phyloP scores from a whole-genome alignment of 2,113 vertebrate species.

The Oreochromis aureus region DNA sequence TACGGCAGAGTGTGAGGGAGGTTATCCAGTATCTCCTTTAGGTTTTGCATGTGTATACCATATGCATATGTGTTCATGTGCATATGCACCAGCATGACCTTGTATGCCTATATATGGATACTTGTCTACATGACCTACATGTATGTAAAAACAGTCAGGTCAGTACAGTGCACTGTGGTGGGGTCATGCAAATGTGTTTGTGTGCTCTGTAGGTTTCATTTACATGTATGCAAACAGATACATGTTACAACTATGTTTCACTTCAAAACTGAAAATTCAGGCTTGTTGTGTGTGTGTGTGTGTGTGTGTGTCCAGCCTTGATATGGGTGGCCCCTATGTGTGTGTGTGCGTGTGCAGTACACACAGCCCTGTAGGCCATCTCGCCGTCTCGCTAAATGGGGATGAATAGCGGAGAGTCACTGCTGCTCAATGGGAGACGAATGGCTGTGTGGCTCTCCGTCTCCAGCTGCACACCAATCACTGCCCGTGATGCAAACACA shows the following conservation, averaged over 20 bases:
- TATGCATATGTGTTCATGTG: not conserved
- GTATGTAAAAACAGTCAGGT: not conserved
- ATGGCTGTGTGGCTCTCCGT: conserved; percentile 29
- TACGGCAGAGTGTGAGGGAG: not conserved
- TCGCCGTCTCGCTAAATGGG: conserved; percentile 55
- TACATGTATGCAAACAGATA: not conserved
- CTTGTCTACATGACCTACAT: not conserved
- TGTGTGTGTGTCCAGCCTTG: not conserved
- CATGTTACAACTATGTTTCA: not conserved
- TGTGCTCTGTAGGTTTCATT: not conserved
- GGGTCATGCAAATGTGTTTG: not conserved
- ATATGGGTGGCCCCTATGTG: not conserved
- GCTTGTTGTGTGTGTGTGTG: not conserved
- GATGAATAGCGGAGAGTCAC: conserved; percentile 52
- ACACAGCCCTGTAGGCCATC: conserved; percentile 49
- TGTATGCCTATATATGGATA: not conserved
- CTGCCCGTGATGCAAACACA: not conserved
- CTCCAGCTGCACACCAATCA: conserved; percentile 43
- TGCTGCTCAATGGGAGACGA: conserved; percentile 48
- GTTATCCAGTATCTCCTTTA: conserved; percentile 31
- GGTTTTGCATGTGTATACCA: not conserved
- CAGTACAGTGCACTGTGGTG: not conserved
- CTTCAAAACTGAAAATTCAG: not conserved
- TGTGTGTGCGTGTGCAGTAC: conserved; percentile 12
- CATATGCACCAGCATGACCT: not conserved